phyloP scores from a whole-genome alignment of 1,140 invertebrate genomes.

The Yoshiicerus persimilis region DNA sequence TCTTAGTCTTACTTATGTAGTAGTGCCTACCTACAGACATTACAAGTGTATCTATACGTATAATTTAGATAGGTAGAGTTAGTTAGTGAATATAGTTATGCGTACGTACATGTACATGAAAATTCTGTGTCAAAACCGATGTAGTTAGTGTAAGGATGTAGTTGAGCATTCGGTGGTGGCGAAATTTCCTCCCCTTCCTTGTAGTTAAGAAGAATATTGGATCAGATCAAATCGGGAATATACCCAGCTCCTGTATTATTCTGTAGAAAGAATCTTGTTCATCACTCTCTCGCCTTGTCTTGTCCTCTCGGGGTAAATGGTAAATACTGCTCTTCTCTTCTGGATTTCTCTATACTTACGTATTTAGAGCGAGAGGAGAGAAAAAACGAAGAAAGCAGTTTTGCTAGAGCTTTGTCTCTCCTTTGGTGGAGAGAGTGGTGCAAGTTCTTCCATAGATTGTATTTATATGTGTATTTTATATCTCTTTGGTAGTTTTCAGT shows the following conservation, averaged over 20 bases:
- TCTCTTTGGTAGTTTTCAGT: neutral
- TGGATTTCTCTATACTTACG: neutral
- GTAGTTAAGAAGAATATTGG: conserved; percentile 15
- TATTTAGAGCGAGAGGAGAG: neutral
- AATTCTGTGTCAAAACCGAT: neutral
- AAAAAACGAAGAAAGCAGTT: neutral
- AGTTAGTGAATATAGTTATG: neutral
- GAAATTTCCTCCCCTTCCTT: conserved; percentile 10
- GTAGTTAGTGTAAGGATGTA: neutral
- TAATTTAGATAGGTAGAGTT: neutral
- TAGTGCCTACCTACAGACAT: neutral
- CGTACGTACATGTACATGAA: neutral
- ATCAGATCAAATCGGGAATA: neutral
- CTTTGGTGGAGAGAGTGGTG: neutral
- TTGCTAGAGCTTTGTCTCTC: neutral
- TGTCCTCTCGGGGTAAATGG: neutral
- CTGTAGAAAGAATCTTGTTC: neutral
- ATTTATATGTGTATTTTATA: neutral
- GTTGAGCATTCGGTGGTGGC: neutral
- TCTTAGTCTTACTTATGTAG: neutral
- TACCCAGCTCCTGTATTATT: neutral
- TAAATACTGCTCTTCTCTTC: neutral
- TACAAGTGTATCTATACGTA: neutral
- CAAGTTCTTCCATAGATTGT: neutral
- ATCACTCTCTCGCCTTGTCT: neutral